These are phyloP conservation scores for Polyergus mexicanus DNA, from an alignment of 1,140 invertebrate genomes.

Conservation along the genomic window DNA sequence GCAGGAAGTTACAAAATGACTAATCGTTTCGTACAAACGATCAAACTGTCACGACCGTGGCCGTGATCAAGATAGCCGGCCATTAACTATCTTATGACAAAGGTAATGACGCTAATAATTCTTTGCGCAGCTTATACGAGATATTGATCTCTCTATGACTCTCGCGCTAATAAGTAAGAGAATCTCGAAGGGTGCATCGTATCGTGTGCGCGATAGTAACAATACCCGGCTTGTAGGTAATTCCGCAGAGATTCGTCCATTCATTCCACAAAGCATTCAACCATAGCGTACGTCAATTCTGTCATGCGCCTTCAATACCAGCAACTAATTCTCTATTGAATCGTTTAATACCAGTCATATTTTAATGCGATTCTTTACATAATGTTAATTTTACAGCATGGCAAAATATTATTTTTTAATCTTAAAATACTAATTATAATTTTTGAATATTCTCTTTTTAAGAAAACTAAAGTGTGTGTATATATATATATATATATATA, in stretches of 20 bases:
- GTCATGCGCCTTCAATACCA: constrained; percentile 10
- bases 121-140: constrained; percentile 51
- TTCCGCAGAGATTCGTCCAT: constrained; percentile 47
- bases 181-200: constrained; percentile 24
- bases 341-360: constrained; percentile 24
- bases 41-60: constrained; percentile 52
- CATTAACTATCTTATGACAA: constrained; percentile 64
- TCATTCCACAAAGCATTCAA: constrained; percentile 49
- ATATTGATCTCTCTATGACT: constrained; percentile 50
- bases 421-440: not conserved
- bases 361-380: not conserved
- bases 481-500: too few species aligned
- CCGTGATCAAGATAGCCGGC: constrained; percentile 58
- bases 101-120: constrained; percentile 64
- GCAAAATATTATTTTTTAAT: not conserved
- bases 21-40: constrained; percentile 63
- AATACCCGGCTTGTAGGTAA: constrained; percentile 44
- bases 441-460: not conserved
- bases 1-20: constrained; percentile 60
- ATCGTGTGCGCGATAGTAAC: constrained; percentile 34
- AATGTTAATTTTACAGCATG: not conserved
- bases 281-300: constrained; percentile 68
- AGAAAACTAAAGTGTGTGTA: not conserved
- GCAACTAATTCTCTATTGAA: constrained; percentile 46
- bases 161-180: constrained; percentile 54